Evolutionary conservation across 2,888 invertebrate species (phyloP).

Genomic region (Doris montereyensis): DNA sequence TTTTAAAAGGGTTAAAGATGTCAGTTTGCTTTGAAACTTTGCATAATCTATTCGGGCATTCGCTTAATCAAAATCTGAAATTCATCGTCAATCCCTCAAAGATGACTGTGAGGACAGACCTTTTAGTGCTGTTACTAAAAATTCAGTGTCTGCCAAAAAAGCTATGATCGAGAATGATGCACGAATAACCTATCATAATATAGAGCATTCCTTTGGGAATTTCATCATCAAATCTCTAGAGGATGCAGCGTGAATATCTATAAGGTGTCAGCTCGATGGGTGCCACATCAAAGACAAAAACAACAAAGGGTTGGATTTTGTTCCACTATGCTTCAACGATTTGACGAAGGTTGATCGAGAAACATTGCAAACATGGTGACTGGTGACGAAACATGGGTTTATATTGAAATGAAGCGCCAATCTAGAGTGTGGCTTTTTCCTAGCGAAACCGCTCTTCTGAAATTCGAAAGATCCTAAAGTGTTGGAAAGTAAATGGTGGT

Average conservation of each 20-base stretch:
- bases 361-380: neutral
- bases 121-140: neutral
- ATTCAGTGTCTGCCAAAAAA: neutral
- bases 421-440: too few species aligned
- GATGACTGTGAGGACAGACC: neutral
- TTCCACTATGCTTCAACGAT: neutral
- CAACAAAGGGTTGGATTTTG: neutral
- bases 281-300: neutral
- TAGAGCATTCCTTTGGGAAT: neutral
- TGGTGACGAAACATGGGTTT: neutral
- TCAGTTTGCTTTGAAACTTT: neutral
- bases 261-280: neutral
- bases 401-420: neutral
- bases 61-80: neutral
- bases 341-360: neutral
- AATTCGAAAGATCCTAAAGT: neutral
- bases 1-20: neutral
- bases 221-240: neutral
- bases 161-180: neutral
- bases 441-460: neutral
- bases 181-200: neutral
- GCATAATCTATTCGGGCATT: too few species aligned
- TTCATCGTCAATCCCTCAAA: neutral
- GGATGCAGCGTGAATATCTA: neutral
- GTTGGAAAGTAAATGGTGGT: neutral